Evolutionary conservation across 2,113 vertebrate genomes (phyloP).

Genomic region (Protomyctophum bolini): DNA sequence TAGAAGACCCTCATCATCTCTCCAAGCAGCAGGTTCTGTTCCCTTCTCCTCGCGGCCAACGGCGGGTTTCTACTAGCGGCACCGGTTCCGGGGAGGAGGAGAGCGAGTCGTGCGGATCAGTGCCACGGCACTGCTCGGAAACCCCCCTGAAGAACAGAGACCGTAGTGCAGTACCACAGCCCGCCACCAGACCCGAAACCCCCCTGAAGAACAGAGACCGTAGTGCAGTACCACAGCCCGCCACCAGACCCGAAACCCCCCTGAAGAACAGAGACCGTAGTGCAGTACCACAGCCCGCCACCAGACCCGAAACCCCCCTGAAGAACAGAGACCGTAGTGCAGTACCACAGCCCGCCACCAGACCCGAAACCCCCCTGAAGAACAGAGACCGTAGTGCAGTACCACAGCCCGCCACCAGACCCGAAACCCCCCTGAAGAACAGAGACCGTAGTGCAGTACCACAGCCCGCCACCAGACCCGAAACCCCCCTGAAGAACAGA

Average conservation of each 20-base stretch:
- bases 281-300: neutral
- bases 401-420: neutral
- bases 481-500: slow-evolving; percentile 4
- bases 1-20: slow-evolving; percentile 36
- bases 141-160: slow-evolving; percentile 20
- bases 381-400: slow-evolving; percentile 1
- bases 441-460: slow-evolving; percentile 13
- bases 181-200: neutral
- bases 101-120: slow-evolving; percentile 24
- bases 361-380: neutral
- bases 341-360: neutral
- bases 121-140: slow-evolving; percentile 9
- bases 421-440: slow-evolving; percentile 8
- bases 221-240: neutral
- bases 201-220: slow-evolving; percentile 14
- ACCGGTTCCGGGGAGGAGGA: slow-evolving; percentile 3
- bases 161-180: neutral
- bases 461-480: neutral
- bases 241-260: neutral
- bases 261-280: slow-evolving; percentile 8
- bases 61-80: slow-evolving; percentile 4
- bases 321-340: slow-evolving; percentile 4
- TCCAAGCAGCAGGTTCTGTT: slow-evolving; percentile 40
- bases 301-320: neutral
- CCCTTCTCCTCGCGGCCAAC: slow-evolving; percentile 30